Base-by-base conservation (phyloP, 2,113 vertebrate species). In the Ochotona princeps region DNA sequence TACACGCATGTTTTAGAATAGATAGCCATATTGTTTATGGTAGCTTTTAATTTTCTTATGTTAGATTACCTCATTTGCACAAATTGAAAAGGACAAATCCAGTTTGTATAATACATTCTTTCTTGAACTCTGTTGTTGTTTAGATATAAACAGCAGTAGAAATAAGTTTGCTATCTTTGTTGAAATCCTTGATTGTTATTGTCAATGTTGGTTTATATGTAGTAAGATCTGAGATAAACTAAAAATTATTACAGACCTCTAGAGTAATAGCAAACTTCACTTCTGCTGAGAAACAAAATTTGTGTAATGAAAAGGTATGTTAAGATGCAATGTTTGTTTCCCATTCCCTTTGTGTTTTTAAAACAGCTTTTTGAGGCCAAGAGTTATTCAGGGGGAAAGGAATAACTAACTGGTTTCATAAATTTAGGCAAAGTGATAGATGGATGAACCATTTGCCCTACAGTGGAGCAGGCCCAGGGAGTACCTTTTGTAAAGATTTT, bases 1-100 rank as follows among this genome's bases (percentile, higher is more conserved):
- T 66, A 49, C 78, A 66, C 61, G 26, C 83, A 28, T 87, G 10
- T 89, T 82, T 88, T 78, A 70, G 91, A 86, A 83, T 79, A 73
- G 57, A 72, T 10, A 70, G 4, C 7, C 15, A 61, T 25, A 72
- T 44, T 81, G 8, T 72, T 83, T 89, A 73, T 44, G 20, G 28
- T 73, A 73, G 47, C 10, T n/a, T 89, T 95, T 81, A 61, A 3
- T 65, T 66, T 75, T 73, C 72, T 87, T 87, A 73, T 5, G 32
- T 74, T 65, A 87, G 26, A 38, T 65, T 70, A 80, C 72, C 25
- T 67, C 18, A 73, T 47, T 47, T 73, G 93, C 60, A 65, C 35
- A 72, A 73, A 78, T 47, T 66, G 89, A 81, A 73, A 95, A 92
- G 63, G 23, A 49, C 18, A 83, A 88, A 61, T 94, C 5, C 1